A percentile compares a stretch with the other conserved stretches of the same genome.
phyloP scores from a whole-genome alignment of 2,797 vertebrate species.

The Gallinago nigripennis region DNA sequence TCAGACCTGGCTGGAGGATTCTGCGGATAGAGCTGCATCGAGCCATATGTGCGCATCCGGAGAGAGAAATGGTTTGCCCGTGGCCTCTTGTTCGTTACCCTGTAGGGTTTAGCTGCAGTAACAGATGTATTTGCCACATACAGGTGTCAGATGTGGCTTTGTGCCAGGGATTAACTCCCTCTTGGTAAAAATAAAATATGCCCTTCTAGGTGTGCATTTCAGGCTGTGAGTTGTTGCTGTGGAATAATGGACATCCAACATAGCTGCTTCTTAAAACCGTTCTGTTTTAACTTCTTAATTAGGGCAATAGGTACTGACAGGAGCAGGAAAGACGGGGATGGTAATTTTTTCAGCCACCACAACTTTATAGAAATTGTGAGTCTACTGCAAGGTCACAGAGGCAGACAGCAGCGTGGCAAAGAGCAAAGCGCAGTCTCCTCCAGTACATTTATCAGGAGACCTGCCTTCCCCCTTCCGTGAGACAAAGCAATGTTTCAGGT shows the following conservation, averaged over 20 bases:
- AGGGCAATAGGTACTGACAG: neutral
- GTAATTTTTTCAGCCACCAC: neutral
- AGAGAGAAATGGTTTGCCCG: neutral
- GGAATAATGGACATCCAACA: neutral
- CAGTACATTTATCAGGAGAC: neutral
- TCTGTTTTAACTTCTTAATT: neutral
- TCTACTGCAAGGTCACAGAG: neutral
- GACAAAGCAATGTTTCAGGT: slow-evolving; percentile 7
- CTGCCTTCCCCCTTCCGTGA: neutral
- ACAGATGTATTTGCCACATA: slow-evolving; percentile 9
- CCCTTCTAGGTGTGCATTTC: neutral
- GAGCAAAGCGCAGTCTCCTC: neutral
- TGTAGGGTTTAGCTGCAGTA: neutral
- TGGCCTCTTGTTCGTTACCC: neutral
- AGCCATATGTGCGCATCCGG: neutral
- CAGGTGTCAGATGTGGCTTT: neutral
- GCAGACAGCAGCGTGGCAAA: neutral
- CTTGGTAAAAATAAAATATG: neutral
- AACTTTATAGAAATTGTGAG: neutral
- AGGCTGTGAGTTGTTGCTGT: neutral
- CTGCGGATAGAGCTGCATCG: neutral
- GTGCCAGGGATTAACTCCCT: neutral
- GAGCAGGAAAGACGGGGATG: neutral
- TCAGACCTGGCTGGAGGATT: slow-evolving; percentile 16
- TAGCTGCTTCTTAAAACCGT: neutral